Conservation (phyloP, 2,888 invertebrate species). For the Eupeodes latifasciatus region DNA sequence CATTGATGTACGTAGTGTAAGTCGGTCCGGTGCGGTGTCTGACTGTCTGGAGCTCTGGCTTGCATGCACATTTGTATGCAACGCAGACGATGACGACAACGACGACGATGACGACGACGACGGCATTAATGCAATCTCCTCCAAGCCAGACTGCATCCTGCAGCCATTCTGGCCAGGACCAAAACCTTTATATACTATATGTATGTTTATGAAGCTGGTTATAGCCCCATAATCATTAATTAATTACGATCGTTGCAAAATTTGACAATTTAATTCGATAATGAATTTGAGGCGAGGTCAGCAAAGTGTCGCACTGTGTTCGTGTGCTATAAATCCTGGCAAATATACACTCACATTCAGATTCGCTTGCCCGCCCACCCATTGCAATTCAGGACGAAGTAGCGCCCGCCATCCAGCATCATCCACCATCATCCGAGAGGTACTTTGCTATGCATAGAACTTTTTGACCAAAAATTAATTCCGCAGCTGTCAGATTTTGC, state of each 20-base stretch:
- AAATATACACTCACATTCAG: constrained; percentile 29
- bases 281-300: constrained; percentile 76
- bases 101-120: constrained; percentile 22
- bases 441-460: constrained; percentile 50
- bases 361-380: neutral
- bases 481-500: constrained; percentile 76
- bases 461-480: constrained; percentile 76
- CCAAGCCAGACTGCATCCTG: constrained; percentile 68
- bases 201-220: constrained; percentile 21
- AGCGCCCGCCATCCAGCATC: neutral
- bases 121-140: constrained; percentile 70
- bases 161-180: constrained; percentile 17
- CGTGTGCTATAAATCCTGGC: constrained; percentile 70
- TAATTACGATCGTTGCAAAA: constrained; percentile 76
- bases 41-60: constrained; percentile 23
- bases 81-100: neutral
- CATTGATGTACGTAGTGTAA: constrained; percentile 36
- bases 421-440: neutral
- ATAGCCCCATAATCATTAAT: constrained; percentile 75
- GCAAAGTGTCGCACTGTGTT: constrained; percentile 76
- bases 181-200: neutral
- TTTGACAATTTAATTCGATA: constrained; percentile 77
- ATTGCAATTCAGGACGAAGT: no score
- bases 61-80: constrained; percentile 60
- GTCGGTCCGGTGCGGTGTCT: neutral